Percentiles rank a stretch among this genome's conserved stretches.
Conservation (phyloP, 2,888 invertebrate genomes). For the Amblyteles armatorius region DNA sequence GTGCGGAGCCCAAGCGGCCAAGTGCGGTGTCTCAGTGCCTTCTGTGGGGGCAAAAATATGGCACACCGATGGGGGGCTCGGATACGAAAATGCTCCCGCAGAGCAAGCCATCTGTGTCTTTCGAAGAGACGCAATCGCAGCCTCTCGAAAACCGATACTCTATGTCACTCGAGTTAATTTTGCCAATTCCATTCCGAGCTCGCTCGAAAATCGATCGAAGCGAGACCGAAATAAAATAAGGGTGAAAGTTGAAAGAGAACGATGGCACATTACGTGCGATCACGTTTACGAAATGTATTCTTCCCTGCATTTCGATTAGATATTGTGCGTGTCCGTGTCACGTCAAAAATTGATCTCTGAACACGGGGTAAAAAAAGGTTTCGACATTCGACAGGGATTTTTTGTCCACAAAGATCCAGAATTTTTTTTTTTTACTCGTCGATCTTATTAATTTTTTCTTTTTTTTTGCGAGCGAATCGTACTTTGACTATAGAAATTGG, state of each 20-base stretch:
- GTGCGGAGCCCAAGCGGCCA: constrained; percentile 38
- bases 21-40: neutral
- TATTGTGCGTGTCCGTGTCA: too few species aligned
- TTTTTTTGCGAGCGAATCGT: too few species aligned
- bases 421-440: too few species aligned
- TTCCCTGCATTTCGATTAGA: too few species aligned
- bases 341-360: too few species aligned
- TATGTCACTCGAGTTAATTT: neutral
- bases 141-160: neutral
- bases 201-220: neutral
- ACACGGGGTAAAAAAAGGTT: too few species aligned
- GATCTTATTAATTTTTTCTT: too few species aligned
- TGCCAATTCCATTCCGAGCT: neutral
- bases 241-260: neutral
- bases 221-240: neutral
- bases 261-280: neutral
- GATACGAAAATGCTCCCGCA: constrained; percentile 61
- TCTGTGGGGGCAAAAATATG: constrained; percentile 59
- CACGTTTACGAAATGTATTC: too few species aligned
- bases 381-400: too few species aligned
- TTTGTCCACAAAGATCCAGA: too few species aligned
- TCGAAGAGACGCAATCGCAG: constrained; percentile 14
- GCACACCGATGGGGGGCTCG: constrained; percentile 53
- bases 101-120: constrained; percentile 60
- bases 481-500: too few species aligned